phyloP scores from a whole-genome alignment of 2,113 vertebrate genomes.

The Spheniscus mendiculus region DNA sequence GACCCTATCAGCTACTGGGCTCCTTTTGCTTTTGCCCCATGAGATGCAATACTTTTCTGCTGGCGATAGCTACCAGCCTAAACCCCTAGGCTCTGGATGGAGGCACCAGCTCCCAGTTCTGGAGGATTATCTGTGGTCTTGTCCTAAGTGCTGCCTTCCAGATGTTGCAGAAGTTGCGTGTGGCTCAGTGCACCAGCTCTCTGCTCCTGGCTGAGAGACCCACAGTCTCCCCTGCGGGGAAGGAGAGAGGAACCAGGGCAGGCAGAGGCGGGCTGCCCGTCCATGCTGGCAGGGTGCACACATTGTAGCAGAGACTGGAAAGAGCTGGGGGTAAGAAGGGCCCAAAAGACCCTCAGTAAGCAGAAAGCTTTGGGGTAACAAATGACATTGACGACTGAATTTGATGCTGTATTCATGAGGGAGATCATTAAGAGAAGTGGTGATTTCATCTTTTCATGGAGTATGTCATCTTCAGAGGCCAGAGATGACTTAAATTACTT shows the following conservation, averaged over 20 bases:
- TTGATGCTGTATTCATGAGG: background rate
- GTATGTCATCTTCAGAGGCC: constrained; percentile 45
- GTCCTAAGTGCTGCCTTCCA: background rate
- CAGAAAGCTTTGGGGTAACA: background rate
- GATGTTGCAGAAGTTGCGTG: accelerated
- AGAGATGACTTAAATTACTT: constrained; percentile 55
- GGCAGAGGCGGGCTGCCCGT: background rate
- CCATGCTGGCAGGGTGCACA: accelerated
- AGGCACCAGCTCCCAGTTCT: background rate
- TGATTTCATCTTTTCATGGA: constrained; percentile 33
- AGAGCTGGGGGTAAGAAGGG: background rate
- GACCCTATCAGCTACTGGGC: background rate
- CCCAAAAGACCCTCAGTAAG: background rate
- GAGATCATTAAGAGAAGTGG: constrained; percentile 10
- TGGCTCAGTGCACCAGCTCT: background rate
- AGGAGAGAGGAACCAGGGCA: background rate
- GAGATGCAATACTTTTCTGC: background rate
- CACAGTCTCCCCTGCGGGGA: accelerated
- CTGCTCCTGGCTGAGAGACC: background rate
- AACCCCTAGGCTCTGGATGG: background rate
- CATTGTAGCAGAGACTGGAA: background rate
- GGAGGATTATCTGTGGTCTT: background rate
- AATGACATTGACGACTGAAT: background rate
- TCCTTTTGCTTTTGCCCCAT: background rate
- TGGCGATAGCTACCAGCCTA: background rate